Evolutionary conservation across 2,113 vertebrate species (phyloP), one percentile per base, ranked within the genome.

Genomic region (Silurus asotus): DNA sequence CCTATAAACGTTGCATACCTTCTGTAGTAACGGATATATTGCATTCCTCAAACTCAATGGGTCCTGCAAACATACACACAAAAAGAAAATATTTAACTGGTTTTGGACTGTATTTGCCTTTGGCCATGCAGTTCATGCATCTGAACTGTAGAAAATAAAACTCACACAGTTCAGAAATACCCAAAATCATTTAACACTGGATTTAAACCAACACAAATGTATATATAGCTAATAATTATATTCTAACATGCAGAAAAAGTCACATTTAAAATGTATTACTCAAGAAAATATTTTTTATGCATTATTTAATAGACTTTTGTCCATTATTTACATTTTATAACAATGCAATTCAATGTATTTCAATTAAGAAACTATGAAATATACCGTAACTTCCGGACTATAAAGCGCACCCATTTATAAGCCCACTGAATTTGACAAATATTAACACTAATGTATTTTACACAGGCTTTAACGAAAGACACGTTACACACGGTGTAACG

Each of bases 1-100:
- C n/a, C n/a, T n/a, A n/a, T n/a, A n/a, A 81, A 72, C 8, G 2
- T n/a, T 72, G 91, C 92, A 93, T 86, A 98, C 98, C 97, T 97
- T 99, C 98, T 56, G 96, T 95, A 82, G 95, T 96, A 88, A 95
- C 95, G 55, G 97, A 95, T 88, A 96, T 90, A 84, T 98, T 97
- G 92, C 97, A 99, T 94, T 99, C 97, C 92, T 99, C 98, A 96
- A 99, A 99, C 91, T 99, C 98, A 93, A 99, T 96, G 85, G 95
- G 95, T 17, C 97, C 98, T 96, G 91, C 91, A 91, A 88, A 20
- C 88, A 91, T 87, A 88, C n/a, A 89, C 17, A 89, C 51, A 87
- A 82, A 62, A 74, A 1, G 55, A 25, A 70, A 82, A 45, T 37
- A 7, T 79, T 58, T 11, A 76, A 9, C 28, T 56, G 55, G 45